A percentile compares a stretch with the other conserved stretches of the same genome.
Evolutionary conservation across 1,140 invertebrate species (phyloP).

Genomic region (Apolygus lucorum): DNA sequence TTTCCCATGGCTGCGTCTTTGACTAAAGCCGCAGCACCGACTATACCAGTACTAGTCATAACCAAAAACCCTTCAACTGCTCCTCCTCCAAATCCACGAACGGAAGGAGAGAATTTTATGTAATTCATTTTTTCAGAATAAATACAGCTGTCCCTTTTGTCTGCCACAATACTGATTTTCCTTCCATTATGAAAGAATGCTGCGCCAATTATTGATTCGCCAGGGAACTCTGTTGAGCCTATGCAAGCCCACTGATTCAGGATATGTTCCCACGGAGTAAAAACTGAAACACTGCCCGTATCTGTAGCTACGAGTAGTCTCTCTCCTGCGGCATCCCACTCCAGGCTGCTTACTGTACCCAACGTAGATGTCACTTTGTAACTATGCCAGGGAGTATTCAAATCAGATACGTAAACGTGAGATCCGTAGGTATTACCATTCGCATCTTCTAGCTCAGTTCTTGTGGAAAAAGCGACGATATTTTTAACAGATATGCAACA

Average conservation of each 20-base stretch:
- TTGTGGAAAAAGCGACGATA: constrained; percentile 70
- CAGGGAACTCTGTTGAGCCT: constrained; percentile 45
- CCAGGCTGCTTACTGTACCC: constrained; percentile 59
- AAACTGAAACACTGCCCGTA: constrained; percentile 65
- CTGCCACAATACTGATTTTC: constrained; percentile 53
- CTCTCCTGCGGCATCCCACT: constrained; percentile 76
- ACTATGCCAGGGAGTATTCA: constrained; percentile 75
- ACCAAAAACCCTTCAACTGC: constrained; percentile 71
- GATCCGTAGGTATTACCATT: constrained; percentile 59
- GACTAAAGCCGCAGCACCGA: constrained; percentile 57
- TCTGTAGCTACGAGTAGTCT: constrained; percentile 66
- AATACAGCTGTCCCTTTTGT: constrained; percentile 69
- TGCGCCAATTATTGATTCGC: constrained; percentile 70
- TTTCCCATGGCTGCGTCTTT: constrained; percentile 39
- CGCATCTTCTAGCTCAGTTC: constrained; percentile 55
- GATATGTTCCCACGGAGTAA: constrained; percentile 64
- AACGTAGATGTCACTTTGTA: constrained; percentile 52
- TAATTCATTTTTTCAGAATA: constrained; percentile 81
- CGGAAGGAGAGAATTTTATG: constrained; percentile 63
- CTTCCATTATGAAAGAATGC: constrained; percentile 80
- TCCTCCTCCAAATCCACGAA: constrained; percentile 76
- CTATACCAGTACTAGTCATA: constrained; percentile 73
- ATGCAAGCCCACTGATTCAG: constrained; percentile 61
- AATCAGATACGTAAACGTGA: constrained; percentile 76
- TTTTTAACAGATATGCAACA: constrained; percentile 57